Conservation (phyloP, 2,888 invertebrate species). For the Orthosia gracilis region DNA sequence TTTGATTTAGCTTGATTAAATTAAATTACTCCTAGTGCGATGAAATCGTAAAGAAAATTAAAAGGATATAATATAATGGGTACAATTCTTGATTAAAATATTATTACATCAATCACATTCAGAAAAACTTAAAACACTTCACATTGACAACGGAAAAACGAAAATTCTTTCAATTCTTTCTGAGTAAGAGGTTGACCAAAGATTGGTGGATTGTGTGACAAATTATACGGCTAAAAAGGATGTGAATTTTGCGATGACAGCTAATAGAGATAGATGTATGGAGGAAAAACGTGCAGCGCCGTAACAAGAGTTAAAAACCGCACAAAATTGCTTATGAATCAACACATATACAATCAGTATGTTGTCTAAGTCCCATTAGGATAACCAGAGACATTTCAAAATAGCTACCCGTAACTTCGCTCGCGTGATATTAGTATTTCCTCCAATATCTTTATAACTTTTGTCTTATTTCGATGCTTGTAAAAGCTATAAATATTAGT, state of each 20-base stretch:
- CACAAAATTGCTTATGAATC: background rate
- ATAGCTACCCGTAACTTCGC: too few species aligned
- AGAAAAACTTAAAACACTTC: background rate
- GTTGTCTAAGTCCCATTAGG: too few species aligned
- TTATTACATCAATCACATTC: background rate
- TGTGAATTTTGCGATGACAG: background rate
- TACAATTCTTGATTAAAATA: background rate
- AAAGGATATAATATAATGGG: background rate
- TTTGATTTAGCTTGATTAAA: background rate
- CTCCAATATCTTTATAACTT: too few species aligned
- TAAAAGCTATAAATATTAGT: too few species aligned
- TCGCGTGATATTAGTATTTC: too few species aligned
- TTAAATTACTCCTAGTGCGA: background rate
- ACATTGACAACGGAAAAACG: background rate
- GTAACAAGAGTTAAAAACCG: too few species aligned
- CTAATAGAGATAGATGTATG: background rate
- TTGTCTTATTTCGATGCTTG: too few species aligned
- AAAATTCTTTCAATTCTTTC: background rate
- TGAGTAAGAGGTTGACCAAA: background rate
- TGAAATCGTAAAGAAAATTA: background rate
- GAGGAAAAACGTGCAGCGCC: background rate
- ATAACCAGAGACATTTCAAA: too few species aligned
- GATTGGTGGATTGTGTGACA: background rate
- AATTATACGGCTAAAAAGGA: background rate
- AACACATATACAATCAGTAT: background rate